Conservation (phyloP, 2,888 invertebrate genomes). For the Osedax frankpressi region DNA sequence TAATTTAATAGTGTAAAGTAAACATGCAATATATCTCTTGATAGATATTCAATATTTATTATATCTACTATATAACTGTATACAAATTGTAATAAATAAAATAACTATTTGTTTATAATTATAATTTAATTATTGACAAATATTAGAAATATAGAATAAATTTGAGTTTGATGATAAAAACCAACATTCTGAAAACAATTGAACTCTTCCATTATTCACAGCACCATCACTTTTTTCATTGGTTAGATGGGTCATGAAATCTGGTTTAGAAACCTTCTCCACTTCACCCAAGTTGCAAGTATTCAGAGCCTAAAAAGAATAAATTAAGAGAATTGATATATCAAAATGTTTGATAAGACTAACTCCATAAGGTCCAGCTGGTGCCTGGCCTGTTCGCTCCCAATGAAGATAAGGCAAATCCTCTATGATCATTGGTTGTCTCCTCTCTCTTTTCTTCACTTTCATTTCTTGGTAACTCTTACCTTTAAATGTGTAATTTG, state of each 20-base stretch:
- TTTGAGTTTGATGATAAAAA: too few relatives aligned
- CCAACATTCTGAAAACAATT: slow-evolving; percentile 37
- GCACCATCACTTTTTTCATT: background rate
- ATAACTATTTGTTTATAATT: too few relatives aligned
- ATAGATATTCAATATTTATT: too few relatives aligned
- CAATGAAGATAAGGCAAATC: slow-evolving; percentile 43
- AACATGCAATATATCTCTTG: too few relatives aligned
- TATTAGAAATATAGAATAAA: too few relatives aligned
- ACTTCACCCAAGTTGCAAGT: slow-evolving; percentile 32
- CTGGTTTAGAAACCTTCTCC: slow-evolving; percentile 33
- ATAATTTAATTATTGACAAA: too few relatives aligned
- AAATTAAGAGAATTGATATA: background rate
- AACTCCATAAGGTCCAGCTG: slow-evolving; percentile 45
- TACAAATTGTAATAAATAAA: too few relatives aligned
- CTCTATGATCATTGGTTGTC: slow-evolving; percentile 40
- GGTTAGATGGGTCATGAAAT: slow-evolving; percentile 27
- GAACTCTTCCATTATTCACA: slow-evolving; percentile 25
- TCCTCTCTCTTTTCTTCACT: slow-evolving; percentile 38
- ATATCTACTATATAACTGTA: too few relatives aligned
- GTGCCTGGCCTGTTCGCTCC: slow-evolving; percentile 43
- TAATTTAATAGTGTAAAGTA: too few relatives aligned
- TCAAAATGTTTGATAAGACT: slow-evolving; percentile 25
- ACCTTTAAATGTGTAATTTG: too few relatives aligned
- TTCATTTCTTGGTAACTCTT: slow-evolving; percentile 41
- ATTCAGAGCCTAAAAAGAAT: slow-evolving; percentile 32